A percentile compares a stretch with the other conserved stretches of the same genome.
Evolutionary conservation across 2,888 invertebrate genomes (phyloP).

Genomic region (Neria commutata): DNA sequence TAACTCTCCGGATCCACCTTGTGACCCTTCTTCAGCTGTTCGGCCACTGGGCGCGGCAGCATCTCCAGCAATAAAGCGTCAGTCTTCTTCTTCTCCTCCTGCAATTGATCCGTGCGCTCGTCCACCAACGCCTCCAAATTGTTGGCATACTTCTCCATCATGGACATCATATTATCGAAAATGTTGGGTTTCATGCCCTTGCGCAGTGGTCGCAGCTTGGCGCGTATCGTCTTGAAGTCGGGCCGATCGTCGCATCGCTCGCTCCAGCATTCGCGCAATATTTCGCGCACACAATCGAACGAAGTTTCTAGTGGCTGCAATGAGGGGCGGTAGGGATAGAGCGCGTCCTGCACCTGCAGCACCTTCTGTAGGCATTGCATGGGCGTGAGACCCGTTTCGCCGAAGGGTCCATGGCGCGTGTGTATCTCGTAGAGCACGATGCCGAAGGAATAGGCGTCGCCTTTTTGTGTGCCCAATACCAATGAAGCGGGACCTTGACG

Average conservation of each 20-base stretch:
- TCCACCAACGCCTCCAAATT: slow-evolving; percentile 93
- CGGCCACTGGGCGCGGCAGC: slow-evolving; percentile 89
- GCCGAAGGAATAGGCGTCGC: slow-evolving; percentile 86
- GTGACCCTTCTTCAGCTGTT: slow-evolving; percentile 87
- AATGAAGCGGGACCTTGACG: slow-evolving; percentile 61
- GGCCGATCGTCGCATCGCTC: slow-evolving; percentile 81
- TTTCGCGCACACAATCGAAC: slow-evolving; percentile 86
- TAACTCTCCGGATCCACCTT: slow-evolving; percentile 90
- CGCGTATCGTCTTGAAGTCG: slow-evolving; percentile 82
- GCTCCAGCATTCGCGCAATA: slow-evolving; percentile 85
- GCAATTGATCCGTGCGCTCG: slow-evolving; percentile 89
- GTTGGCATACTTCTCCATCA: slow-evolving; percentile 97
- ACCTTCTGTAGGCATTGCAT: slow-evolving; percentile 66
- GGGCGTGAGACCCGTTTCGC: slow-evolving; percentile 71
- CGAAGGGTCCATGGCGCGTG: slow-evolving; percentile 85
- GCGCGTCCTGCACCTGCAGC: slow-evolving; percentile 54
- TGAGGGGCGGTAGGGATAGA: slow-evolving; percentile 67
- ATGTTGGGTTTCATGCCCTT: slow-evolving; percentile 96
- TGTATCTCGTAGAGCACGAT: slow-evolving; percentile 89
- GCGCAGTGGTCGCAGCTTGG: slow-evolving; percentile 78
- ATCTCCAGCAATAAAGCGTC: slow-evolving; percentile 87
- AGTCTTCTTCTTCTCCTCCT: slow-evolving; percentile 96
- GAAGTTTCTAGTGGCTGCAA: slow-evolving; percentile 78
- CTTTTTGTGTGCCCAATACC: slow-evolving; percentile 71
- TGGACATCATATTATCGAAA: slow-evolving; percentile 96